Percentiles rank a stretch among this genome's conserved stretches.
These are phyloP conservation scores for Lasioglossum zephyrum DNA, from an alignment of 2,888 invertebrate genomes.

Conservation along the genomic window DNA sequence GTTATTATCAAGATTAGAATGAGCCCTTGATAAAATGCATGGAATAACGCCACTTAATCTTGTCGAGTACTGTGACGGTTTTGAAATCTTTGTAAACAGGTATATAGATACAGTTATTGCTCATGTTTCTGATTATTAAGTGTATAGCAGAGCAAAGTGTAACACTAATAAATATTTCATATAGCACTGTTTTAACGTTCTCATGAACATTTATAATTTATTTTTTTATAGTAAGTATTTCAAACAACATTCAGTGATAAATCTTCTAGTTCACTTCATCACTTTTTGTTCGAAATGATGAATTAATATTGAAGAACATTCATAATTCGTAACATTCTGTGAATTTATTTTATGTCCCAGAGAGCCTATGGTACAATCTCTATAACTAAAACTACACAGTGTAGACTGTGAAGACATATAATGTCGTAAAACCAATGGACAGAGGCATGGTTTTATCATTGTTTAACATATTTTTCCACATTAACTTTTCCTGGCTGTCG, in stretches of 20 bases:
- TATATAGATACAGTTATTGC: neutral
- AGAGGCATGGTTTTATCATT: slow-evolving; percentile 75
- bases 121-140: neutral
- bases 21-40: slow-evolving; percentile 60
- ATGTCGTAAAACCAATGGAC: slow-evolving; percentile 41
- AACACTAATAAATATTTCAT: neutral
- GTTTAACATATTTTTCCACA: slow-evolving; percentile 70
- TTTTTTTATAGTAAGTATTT: neutral
- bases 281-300: neutral
- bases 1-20: slow-evolving; percentile 59
- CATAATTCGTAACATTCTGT: slow-evolving; percentile 13
- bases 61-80: slow-evolving; percentile 26
- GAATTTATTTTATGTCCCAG: slow-evolving; percentile 45
- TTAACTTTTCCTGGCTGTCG: slow-evolving; percentile 77
- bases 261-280: slow-evolving; percentile 11
- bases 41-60: slow-evolving; percentile 39
- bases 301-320: neutral
- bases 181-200: neutral
- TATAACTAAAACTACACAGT: slow-evolving; percentile 27
- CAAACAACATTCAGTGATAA: neutral
- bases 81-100: slow-evolving; percentile 1
- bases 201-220: neutral
- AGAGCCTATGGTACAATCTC: slow-evolving; percentile 36
- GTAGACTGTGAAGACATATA: neutral
- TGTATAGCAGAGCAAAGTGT: neutral